phyloP scores from a whole-genome alignment of 2,888 invertebrate genomes.

The Desoria tigrina region DNA sequence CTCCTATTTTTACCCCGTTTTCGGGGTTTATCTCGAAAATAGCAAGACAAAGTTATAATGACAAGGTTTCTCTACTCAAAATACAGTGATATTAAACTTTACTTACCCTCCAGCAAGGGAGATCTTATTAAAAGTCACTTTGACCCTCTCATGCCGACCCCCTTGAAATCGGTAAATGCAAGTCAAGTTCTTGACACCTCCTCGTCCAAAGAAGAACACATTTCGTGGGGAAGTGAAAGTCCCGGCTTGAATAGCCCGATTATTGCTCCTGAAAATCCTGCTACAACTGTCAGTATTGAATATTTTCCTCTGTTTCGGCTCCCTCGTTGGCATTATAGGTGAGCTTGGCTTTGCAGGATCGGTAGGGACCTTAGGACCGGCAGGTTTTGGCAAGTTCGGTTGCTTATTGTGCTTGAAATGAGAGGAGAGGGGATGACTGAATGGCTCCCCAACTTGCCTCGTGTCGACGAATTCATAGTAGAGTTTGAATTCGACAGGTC shows the following conservation, averaged over 20 bases:
- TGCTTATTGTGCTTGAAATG: not conserved
- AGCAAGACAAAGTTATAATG: too few relatives aligned
- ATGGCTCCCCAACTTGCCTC: slow-evolving; percentile 47
- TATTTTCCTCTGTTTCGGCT: not conserved
- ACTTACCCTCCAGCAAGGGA: slow-evolving; percentile 44
- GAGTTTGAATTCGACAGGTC: slow-evolving; percentile 74
- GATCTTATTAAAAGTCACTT: slow-evolving; percentile 70
- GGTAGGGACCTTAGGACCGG: too few relatives aligned
- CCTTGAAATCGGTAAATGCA: slow-evolving; percentile 76
- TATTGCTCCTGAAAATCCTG: slow-evolving; percentile 40
- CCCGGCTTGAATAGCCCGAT: slow-evolving; percentile 45
- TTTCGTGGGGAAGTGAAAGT: slow-evolving; percentile 68
- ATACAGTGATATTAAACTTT: too few relatives aligned
- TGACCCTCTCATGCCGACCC: slow-evolving; percentile 68
- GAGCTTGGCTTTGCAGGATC: too few relatives aligned
- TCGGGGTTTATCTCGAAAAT: too few relatives aligned
- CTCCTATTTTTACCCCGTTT: too few relatives aligned
- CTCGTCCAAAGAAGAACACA: slow-evolving; percentile 79
- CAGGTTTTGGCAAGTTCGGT: slow-evolving; percentile 17
- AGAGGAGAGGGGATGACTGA: slow-evolving; percentile 16
- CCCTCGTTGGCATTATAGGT: too few relatives aligned
- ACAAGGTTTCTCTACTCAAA: too few relatives aligned
- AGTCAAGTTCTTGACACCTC: slow-evolving; percentile 73
- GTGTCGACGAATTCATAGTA: slow-evolving; percentile 79
- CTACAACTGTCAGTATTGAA: slow-evolving; percentile 34